phyloP scores from a whole-genome alignment of 2,888 invertebrate genomes.

The Agapostemon virescens region DNA sequence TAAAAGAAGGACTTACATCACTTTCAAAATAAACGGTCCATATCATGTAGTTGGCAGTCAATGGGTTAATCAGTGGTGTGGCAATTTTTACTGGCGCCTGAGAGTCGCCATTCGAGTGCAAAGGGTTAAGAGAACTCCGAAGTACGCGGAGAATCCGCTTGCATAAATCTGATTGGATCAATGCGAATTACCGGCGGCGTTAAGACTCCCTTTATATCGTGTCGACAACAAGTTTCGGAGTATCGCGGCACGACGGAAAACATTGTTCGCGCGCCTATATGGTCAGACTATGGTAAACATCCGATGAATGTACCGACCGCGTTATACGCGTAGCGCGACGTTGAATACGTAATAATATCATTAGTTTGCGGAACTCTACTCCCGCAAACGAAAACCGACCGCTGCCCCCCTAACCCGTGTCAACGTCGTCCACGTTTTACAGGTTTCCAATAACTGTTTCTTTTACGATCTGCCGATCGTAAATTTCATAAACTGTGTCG shows the following conservation, averaged over 20 bases:
- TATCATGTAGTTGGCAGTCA: too few species aligned
- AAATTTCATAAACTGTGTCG: conserved; percentile 37
- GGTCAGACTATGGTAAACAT: conserved; percentile 24
- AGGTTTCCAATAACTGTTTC: conserved; percentile 28
- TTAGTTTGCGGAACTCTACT: conserved; percentile 42
- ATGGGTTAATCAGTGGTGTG: too few species aligned
- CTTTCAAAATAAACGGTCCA: too few species aligned
- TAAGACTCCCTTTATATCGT: neutral
- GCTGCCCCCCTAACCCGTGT: neutral
- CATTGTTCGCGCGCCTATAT: neutral
- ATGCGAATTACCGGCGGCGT: neutral
- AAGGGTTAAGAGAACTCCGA: neutral
- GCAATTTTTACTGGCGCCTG: too few species aligned
- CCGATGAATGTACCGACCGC: conserved; percentile 28
- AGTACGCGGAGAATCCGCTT: neutral
- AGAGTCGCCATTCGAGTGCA: too few species aligned
- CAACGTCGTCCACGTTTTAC: conserved; percentile 4
- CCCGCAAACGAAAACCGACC: conserved; percentile 27
- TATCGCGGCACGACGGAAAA: conserved; percentile 28
- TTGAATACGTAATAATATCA: conserved; percentile 52
- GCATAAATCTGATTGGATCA: neutral
- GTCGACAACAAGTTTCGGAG: conserved; percentile 45
- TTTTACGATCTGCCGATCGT: conserved; percentile 41
- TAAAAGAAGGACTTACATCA: too few species aligned
- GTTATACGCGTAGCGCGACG: conserved; percentile 23